Conservation (phyloP, 2,797 vertebrate genomes). For the Nyctibius grandis region DNA sequence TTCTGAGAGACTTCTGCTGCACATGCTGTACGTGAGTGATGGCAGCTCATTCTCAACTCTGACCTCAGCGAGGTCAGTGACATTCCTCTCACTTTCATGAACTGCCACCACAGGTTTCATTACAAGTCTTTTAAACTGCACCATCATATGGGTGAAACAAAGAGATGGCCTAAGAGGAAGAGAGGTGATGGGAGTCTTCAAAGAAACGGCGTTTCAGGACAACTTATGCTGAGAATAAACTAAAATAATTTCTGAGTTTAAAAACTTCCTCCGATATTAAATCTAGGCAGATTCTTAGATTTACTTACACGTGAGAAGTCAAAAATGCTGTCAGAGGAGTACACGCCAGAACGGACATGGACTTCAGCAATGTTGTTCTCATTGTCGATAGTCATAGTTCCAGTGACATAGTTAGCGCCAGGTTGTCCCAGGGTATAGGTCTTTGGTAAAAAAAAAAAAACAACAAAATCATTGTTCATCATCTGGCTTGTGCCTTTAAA, state of each 20-base stretch:
- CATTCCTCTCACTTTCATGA: background rate
- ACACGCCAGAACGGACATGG: conserved; percentile 55
- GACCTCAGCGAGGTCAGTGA: background rate
- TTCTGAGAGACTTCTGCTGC: background rate
- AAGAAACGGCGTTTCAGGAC: background rate
- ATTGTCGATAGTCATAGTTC: conserved; percentile 66
- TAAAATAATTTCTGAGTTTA: background rate
- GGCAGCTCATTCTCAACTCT: background rate
- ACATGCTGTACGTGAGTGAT: background rate
- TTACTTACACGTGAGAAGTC: conserved; percentile 71
- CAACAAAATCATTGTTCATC: background rate
- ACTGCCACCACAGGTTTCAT: background rate
- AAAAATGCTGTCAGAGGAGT: conserved; percentile 74
- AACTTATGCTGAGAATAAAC: background rate
- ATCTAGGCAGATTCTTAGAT: background rate
- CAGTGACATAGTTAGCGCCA: conserved; percentile 27
- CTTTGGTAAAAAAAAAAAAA: conserved; percentile 27
- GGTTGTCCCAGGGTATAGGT: conserved; percentile 11
- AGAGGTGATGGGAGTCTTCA: background rate
- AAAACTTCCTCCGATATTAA: background rate
- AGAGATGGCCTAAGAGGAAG: background rate
- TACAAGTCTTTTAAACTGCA: background rate
- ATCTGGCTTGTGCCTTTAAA: background rate
- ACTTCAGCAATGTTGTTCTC: background rate
- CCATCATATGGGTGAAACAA: background rate